Base-by-base conservation (phyloP, 2,797 vertebrate genomes). In the Lepus oiostolus region DNA sequence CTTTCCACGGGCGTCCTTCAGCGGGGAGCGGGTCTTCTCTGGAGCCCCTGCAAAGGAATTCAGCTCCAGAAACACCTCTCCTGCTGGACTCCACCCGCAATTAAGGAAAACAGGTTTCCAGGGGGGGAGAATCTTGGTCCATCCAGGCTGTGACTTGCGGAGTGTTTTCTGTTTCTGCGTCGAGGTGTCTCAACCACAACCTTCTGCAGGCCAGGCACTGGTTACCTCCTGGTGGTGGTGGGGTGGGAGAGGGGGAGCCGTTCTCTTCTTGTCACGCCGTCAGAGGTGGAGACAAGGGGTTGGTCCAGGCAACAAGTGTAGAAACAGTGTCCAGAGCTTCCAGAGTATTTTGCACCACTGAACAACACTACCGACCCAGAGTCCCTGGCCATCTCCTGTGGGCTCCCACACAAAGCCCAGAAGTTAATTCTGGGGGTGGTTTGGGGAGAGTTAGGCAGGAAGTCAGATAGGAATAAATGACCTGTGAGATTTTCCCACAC, bases 21-120 rank as follows among this genome's bases (percentile, higher is more conserved):
- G 26, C 7, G 19, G 71, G 60, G 52, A 71, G 52, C 76, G 86
- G 72, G 91, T 94, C 93, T 70, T 85, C 35, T 68, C 67, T 42
- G 19, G 70, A 86, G 93, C 88, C 90, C 82, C 85, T 26, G 54
- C 91, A 72, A 88, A 90, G 92, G 68, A n/a, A n/a, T 85, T 96
- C 96, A 65, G 77, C 85, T 32, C 82, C 60, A 13, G 84, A 84
- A 96, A 82, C 28, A 47, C 80, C 8, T 85, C 63, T 90, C 50
- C 77, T 4, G 65, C 17, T 54, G 52, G 28, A 86, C 60, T 88
- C 32, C 14, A 3, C 77, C 76, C 19, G 26, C 35, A 89, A 85
- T 85, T 83, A 95, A 74, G 88, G 63, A 82, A 79, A 81, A 67
- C 19, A 38, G 35, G 47, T 54, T 74, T 96, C 79, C 17, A 16